Evolutionary conservation across 2,113 vertebrate genomes (phyloP), one percentile per base, ranked within the genome.

Genomic region (Neogobius melanostomus): DNA sequence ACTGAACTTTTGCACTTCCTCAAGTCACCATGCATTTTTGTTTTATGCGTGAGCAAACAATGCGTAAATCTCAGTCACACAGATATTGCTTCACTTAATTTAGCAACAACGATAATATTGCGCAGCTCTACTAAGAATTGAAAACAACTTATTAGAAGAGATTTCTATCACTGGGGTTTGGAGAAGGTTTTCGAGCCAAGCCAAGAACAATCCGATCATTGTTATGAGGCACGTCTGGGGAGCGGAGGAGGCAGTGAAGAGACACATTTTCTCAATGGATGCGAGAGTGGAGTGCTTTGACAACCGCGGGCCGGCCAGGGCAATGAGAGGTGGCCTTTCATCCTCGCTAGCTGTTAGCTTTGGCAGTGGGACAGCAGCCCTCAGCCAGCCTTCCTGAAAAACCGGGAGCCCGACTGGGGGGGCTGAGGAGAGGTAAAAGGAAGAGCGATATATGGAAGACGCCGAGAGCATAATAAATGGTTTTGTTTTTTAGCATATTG

Each of bases 241-340:
- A 73, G 66, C 71, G 71, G 70, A 44, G 49, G 7, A 14, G 47
- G 14, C 61, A 68, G 63, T 21, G 51, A 52, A 72, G 79, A 28
- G 77, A 47, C 45, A 65, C 60, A 17, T 84, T 81, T 79, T 83
- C 70, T 87, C 68, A 80, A 72, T 85, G 64, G 77, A 85, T 48
- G 64, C 79, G 74, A 36, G 68, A 87, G 82, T 64, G 74, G 65
- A 68, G 56, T 16, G 46, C 69, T 76, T 45, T 76, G 81, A 82
- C 75, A 75, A 71, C 56, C 69, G 81, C 76, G 21, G 76, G 82
- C 70, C 69, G 66, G 48, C 67, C 76, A 57, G 79, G 49, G 76
- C 81, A 78, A 77, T 82, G 81, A 89, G 85, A 87, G 77, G 77
- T 80, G 74, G 79, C 82, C 80, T 87, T 90, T 88, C 80, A 88